A percentile compares a stretch with the other conserved stretches of the same genome.
Evolutionary conservation across 35 echinoderm and acorn worm genomes (phyloP).

Genomic region (Chiridota heheva): DNA sequence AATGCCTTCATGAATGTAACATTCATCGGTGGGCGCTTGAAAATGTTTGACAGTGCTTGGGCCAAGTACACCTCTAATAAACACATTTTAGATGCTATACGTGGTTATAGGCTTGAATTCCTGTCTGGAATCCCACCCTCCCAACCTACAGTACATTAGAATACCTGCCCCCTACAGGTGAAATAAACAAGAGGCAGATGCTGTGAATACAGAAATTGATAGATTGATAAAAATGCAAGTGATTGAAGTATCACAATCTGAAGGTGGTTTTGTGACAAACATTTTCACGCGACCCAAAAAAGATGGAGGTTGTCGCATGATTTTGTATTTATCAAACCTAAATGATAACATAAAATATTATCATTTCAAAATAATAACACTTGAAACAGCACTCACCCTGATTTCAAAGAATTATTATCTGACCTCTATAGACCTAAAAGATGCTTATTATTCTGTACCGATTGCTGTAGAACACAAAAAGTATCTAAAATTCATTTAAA

Average conservation of each 20-base stretch:
- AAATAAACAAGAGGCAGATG: not conserved
- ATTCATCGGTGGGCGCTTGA: not conserved
- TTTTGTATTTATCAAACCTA: slow-evolving; percentile 53
- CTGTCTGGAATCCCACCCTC: not conserved
- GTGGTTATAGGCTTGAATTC: slow-evolving; percentile 48
- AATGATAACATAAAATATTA: slow-evolving; percentile 42
- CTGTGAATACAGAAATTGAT: slow-evolving; percentile 43
- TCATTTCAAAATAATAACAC: slow-evolving; percentile 37
- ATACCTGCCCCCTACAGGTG: not conserved
- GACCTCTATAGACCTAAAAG: slow-evolving; percentile 35
- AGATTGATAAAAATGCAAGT: slow-evolving; percentile 13
- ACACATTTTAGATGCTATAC: slow-evolving; percentile 20
- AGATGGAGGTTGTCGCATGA: slow-evolving; percentile 56
- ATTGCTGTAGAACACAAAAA: slow-evolving; percentile 32
- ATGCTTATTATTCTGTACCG: slow-evolving; percentile 50
- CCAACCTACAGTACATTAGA: not conserved
- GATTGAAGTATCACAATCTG: slow-evolving; percentile 21
- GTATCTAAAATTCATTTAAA: slow-evolving; percentile 59
- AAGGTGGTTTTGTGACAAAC: slow-evolving; percentile 50
- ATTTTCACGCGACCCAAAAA: slow-evolving; percentile 60
- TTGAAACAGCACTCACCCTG: slow-evolving; percentile 12
- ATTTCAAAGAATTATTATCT: slow-evolving; percentile 14
- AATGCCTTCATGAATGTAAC: not conserved
- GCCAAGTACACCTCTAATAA: slow-evolving; percentile 8
- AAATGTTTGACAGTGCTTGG: not conserved